Conservation (phyloP, 2,113 vertebrate genomes). For the Anguilla japonica region DNA sequence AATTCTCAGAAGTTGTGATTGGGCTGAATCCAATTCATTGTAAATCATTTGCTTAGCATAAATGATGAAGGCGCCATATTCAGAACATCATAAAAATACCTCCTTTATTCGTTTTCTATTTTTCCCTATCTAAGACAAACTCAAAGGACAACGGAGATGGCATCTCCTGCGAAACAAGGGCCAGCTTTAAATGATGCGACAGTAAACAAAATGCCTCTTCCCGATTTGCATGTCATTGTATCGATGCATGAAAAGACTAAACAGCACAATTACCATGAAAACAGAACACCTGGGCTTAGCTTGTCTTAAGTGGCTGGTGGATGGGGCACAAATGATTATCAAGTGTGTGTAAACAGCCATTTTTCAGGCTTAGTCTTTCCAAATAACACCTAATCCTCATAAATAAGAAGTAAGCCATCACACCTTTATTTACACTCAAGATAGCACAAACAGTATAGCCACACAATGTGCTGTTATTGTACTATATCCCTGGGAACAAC, state of each 20-base stretch:
- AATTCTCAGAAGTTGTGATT: neutral
- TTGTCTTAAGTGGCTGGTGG: neutral
- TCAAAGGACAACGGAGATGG: neutral
- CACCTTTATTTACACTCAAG: too few species aligned
- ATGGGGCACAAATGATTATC: neutral
- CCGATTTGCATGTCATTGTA: neutral
- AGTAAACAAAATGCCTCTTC: neutral
- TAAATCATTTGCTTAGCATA: neutral
- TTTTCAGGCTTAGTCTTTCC: neutral
- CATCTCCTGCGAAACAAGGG: neutral
- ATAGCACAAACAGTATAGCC: too few species aligned
- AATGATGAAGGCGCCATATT: neutral
- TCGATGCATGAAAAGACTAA: neutral
- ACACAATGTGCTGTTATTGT: too few species aligned
- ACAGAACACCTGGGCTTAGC: neutral
- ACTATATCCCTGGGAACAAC: too few species aligned
- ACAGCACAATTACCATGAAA: neutral
- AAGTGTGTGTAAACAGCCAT: neutral
- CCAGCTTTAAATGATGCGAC: neutral
- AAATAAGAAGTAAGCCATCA: neutral
- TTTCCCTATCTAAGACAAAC: neutral
- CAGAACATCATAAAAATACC: too few species aligned
- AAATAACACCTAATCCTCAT: neutral
- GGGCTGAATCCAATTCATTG: neutral
- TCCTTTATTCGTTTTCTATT: neutral